Evolutionary conservation across 2,888 invertebrate species (phyloP), one percentile per base, ranked within the genome.

Genomic region (Apantesis nais): DNA sequence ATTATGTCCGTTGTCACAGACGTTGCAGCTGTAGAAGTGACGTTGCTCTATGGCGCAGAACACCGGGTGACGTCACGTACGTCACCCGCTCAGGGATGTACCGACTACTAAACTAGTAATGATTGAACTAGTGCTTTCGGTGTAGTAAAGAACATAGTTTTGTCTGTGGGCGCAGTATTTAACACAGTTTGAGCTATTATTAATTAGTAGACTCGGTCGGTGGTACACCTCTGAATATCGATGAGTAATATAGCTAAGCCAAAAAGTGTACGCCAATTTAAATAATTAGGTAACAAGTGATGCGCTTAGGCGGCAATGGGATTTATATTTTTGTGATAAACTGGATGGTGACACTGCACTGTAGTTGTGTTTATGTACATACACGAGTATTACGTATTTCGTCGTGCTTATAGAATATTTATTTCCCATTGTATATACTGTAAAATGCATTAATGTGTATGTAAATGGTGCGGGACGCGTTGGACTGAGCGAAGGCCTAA

Each of bases 371-470:
- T 83, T 86, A 85, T 93, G 93, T 93, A 93, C 88, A 93, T 93
- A 94, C 91, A 91, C 92, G 89, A 86, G 87, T 89, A 76, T 78
- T 88, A 85, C 89, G 89, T 89, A 85, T 75, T 84, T 85, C 83
- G 86, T 90, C 92, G 90, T 92, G 90, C 89, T 87, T 90, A 89
- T 90, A 89, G 80, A 85, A 85, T 93, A 94, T 94, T 93, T 94
- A 93, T 94, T 93, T 93, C 92, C 90, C 90, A 89, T 92, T 94
- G 94, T 94, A 94, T 93, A 94, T 94, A 94, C 92, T 93, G 93
- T 93, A 90, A 91, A 92, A 91, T 92, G 78, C 78, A 76, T 82
- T 83, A 81, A 74, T 78, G 74, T 77, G 76, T 76, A 75, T 78
- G 74, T 84, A 80, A 85, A 83, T 67, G 85, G 86, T 82, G 86